Conservation (phyloP, 2,113 vertebrate genomes). For the Oryzias celebensis region DNA sequence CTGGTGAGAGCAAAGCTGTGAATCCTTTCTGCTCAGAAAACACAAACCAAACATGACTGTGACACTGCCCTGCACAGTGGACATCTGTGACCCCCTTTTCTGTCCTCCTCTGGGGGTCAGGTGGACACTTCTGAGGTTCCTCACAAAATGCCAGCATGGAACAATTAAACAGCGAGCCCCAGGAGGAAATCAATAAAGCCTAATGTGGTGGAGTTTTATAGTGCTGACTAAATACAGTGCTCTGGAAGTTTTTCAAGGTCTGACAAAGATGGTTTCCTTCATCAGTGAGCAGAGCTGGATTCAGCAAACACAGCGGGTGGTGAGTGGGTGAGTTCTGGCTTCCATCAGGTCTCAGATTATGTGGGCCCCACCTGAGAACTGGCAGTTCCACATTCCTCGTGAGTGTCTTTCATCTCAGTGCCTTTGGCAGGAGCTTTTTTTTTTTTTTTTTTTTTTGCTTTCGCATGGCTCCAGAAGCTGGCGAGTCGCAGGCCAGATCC, state of each 20-base stretch:
- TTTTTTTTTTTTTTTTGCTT: conserved; percentile 58
- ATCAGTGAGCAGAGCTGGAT: conserved; percentile 21
- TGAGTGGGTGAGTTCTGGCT: conserved; percentile 72
- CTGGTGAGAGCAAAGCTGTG: too few species aligned
- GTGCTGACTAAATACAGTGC: conserved; percentile 12
- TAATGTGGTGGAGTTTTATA: conserved; percentile 18
- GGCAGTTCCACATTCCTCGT: conserved; percentile 81
- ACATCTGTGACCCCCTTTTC: conserved; percentile 21
- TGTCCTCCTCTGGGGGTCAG: not conserved
- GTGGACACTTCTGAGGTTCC: conserved; percentile 76
- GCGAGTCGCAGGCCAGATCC: conserved; percentile 58
- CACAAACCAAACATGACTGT: conserved; percentile 28
- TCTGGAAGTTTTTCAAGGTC: conserved; percentile 8
- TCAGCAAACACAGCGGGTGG: conserved; percentile 37
- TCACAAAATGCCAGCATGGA: conserved; percentile 68
- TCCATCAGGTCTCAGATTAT: conserved; percentile 85
- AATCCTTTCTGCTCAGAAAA: conserved; percentile 28
- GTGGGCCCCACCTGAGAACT: conserved; percentile 81
- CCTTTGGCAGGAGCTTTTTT: conserved; percentile 75
- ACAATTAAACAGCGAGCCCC: conserved; percentile 14
- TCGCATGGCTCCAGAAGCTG: conserved; percentile 74
- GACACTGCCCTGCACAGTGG: conserved; percentile 3
- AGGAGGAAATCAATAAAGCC: conserved; percentile 35
- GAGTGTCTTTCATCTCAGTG: conserved; percentile 80
- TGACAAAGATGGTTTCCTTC: conserved; percentile 3